Percentiles rank a stretch among this genome's conserved stretches.
These are phyloP conservation scores for Actinernus sp. DNA, from an alignment of 92 coral and sea anemone species.

Conservation along the genomic window DNA sequence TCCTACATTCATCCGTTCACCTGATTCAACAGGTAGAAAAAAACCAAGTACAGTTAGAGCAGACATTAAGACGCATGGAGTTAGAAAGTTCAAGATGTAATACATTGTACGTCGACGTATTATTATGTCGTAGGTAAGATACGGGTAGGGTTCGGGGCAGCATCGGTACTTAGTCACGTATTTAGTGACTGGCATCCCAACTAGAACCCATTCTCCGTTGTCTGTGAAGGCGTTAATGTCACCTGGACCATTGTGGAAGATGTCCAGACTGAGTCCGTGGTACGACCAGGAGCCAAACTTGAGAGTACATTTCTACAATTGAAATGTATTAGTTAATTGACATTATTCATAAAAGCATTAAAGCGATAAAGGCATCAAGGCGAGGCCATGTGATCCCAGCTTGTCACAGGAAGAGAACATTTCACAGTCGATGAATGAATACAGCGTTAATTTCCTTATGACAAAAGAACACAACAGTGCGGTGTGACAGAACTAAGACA, in stretches of 20 bases:
- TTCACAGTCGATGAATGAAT: too few relatives aligned
- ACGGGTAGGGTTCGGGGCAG: conserved; percentile 89
- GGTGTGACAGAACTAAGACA: too few relatives aligned
- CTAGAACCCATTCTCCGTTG: conserved; percentile 86
- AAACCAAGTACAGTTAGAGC: conserved; percentile 86
- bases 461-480: too few relatives aligned
- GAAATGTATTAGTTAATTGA: too few relatives aligned
- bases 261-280: conserved; percentile 79
- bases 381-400: too few relatives aligned
- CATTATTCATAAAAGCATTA: too few relatives aligned
- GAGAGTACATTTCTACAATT: conserved; percentile 83
- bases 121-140: conserved; percentile 71
- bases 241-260: conserved; percentile 83
- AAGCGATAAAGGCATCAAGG: too few relatives aligned
- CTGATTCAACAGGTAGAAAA: conserved; percentile 90
- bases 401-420: too few relatives aligned
- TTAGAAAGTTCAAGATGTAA: conserved; percentile 82
- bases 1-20: conserved; percentile 93
- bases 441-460: too few relatives aligned
- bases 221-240: conserved; percentile 79
- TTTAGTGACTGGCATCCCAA: conserved; percentile 79
- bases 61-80: conserved; percentile 90
- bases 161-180: conserved; percentile 80
- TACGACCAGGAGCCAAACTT: conserved; percentile 96
- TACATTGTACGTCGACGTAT: conserved; percentile 91